Base-by-base conservation (phyloP, 2,113 vertebrate species). In the Jaculus jaculus region DNA sequence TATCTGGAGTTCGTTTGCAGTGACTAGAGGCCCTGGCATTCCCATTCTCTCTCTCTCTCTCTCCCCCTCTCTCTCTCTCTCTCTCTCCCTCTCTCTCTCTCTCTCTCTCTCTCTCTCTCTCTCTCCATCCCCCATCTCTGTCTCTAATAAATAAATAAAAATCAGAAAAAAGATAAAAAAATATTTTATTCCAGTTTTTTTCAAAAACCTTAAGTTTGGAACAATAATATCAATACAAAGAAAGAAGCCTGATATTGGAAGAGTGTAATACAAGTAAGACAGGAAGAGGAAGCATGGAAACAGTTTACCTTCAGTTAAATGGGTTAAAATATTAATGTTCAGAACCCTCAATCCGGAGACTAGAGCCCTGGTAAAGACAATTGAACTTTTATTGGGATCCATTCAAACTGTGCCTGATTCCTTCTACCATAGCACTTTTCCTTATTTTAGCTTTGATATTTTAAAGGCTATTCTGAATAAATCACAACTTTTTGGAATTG, bases 401-500 rank as follows among this genome's bases (percentile, higher is more conserved):
- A 69, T 82, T 94, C 68, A 92, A 84, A 37, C 84, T 34, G 17
- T 69, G 58, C 87, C 88, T 92, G 12, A 39, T 93, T 94, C 78
- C 87, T 96, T 97, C 61, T 92, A 74, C 77, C 71, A 78, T 86
- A 74, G 87, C 28, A 87, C 85, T 93, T 95, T 95, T 95, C 96
- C 92, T 94, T 95, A 93, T 91, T 94, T 92, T 90, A 95, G 74
- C 85, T 74, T 61, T 91, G 87, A 88, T 85, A 95, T 95, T 94
- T 95, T 89, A 97, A 96, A 96, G 84, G 78, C 91, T 37, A 65
- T 84, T 90, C 80, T 97, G 92, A 96, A 97, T 96, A 96, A 96
- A 21, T 96, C 93, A 96, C 95, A 90, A 81, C 82, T 97, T 97
- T 95, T 91, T 96, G 94, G 90, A 97, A 96, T 80, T 95, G 93